Evolutionary conservation across 2,888 invertebrate species (phyloP), one percentile per base, ranked within the genome.

Genomic region (Drosophila infuscata): DNA sequence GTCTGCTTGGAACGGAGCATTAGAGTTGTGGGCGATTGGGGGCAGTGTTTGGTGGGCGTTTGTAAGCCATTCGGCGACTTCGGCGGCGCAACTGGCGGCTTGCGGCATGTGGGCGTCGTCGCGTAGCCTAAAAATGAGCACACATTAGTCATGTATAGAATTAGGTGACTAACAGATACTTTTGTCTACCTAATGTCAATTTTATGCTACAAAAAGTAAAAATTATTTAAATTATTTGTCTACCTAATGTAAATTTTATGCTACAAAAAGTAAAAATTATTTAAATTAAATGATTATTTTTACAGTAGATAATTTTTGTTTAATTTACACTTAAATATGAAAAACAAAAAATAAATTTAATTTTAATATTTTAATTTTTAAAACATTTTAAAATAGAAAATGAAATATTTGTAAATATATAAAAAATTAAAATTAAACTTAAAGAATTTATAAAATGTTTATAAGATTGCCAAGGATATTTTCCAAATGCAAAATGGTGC

Each of bases 51-150:
- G 15, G 85, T 90, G n/a, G 85, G 81, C n/a, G 87, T 89, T 12
- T 71, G 75, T 9, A 54, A 25, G 57, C 64, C 58, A 82, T 76
- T 91, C 77, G 91, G 91, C 1, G 92, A 92, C 66, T 92, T 92
- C 11, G 92, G 91, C 15, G 93, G 92, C 15, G 82, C 87, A 49
- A 91, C 71, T 9, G 90, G 85, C 4, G 91, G 90, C 60, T 92
- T 92, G 62, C 89, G 91, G 76, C 70, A 74, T 62, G 80, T 76
- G 65, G 77, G 74, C 63, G 65, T 33, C 61, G 65, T 33, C 32
- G 81, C 25, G 29, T 67, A 78, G 32, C 82, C 79, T 76, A 61
- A 32, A 74, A 72, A 41, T 38, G 20, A n/a, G 1, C 20, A 43
- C 12, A 32, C 0, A 41, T 32, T 3, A 57, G 20, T 15, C 15